A percentile compares a stretch with the other conserved stretches of the same genome.
phyloP scores from a whole-genome alignment of 2,888 invertebrate genomes.

The Zygogramma bicolorata region DNA sequence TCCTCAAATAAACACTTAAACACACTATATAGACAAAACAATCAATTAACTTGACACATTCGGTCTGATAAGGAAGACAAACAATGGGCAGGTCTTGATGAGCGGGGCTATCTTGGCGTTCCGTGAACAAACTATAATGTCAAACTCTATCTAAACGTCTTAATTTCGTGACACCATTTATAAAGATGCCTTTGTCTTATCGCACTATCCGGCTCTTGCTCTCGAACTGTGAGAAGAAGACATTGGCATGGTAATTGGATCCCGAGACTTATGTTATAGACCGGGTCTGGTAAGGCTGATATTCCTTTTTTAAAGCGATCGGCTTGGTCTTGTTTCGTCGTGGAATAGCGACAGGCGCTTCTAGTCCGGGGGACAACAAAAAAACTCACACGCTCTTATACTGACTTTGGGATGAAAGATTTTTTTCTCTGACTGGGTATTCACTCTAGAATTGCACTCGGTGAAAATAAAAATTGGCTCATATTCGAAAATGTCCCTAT shows the following conservation, averaged over 20 bases:
- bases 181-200: constrained; percentile 4
- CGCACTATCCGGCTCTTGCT: neutral
- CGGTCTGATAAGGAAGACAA: constrained; percentile 1
- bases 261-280: neutral
- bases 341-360: neutral
- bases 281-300: neutral
- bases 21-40: neutral
- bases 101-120: neutral
- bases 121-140: constrained; percentile 6
- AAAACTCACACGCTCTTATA: neutral
- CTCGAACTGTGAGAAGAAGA: neutral
- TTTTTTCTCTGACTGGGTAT: too few relatives aligned
- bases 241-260: constrained; percentile 4
- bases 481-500: too few relatives aligned
- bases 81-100: constrained; percentile 1
- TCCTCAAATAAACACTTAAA: neutral
- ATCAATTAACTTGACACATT: constrained; percentile 2
- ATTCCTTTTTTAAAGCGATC: neutral
- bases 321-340: neutral
- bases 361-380: neutral
- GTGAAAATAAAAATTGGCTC: too few relatives aligned
- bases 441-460: too few relatives aligned
- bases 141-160: constrained; percentile 2
- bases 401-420: too few relatives aligned
- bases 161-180: constrained; percentile 6